phyloP scores from a whole-genome alignment of 2,113 vertebrate species.

The Lepus americanus region DNA sequence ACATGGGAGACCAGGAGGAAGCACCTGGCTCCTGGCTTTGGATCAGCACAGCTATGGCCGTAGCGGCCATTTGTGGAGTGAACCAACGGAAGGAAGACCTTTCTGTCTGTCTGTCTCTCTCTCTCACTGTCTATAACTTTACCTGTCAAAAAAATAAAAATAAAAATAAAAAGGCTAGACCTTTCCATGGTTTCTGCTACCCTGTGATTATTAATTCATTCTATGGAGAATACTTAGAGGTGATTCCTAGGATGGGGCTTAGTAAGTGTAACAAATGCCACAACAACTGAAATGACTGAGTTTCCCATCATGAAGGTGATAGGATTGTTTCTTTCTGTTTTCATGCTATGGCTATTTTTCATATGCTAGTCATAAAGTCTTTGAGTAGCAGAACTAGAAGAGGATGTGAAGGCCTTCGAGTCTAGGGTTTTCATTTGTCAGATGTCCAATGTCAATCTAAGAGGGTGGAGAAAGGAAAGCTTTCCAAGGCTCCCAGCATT shows the following conservation, averaged over 20 bases:
- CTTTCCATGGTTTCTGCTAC: not conserved
- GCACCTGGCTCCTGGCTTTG: too few species aligned
- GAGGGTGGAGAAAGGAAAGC: not conserved
- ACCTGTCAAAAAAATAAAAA: too few species aligned
- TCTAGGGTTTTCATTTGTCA: conserved; percentile 1
- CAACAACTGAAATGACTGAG: not conserved
- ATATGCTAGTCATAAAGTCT: not conserved
- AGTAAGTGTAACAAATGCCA: not conserved
- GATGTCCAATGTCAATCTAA: not conserved
- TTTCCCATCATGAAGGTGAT: not conserved
- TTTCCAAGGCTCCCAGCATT: not conserved
- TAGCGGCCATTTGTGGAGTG: too few species aligned
- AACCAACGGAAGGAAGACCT: too few species aligned
- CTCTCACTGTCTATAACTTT: too few species aligned
- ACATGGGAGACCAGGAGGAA: too few species aligned
- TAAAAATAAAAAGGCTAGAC: too few species aligned
- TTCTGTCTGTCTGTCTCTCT: too few species aligned
- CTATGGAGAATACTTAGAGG: not conserved
- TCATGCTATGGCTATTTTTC: not conserved
- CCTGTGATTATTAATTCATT: not conserved
- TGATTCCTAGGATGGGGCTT: not conserved
- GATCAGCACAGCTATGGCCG: too few species aligned
- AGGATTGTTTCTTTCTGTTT: not conserved
- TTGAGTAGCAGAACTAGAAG: not conserved
- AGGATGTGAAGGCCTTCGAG: not conserved